Evolutionary conservation across 1,140 invertebrate species (phyloP).

Genomic region (Panulirus ornatus): DNA sequence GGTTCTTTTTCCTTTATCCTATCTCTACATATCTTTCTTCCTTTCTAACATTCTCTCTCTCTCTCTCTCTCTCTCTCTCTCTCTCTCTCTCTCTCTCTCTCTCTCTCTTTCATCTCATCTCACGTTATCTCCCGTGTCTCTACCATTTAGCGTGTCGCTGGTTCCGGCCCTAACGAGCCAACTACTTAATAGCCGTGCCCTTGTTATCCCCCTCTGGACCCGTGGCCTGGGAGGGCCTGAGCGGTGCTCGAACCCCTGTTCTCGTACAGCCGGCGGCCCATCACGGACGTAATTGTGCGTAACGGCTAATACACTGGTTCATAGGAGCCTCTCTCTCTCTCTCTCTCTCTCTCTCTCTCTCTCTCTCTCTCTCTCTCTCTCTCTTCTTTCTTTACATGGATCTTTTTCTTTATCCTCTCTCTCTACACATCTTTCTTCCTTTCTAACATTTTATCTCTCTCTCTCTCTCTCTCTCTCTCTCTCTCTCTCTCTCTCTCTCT

Average conservation of each 20-base stretch:
- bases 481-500: slow-evolving; percentile 16
- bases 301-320: slow-evolving; percentile 9
- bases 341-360: slow-evolving; percentile 24
- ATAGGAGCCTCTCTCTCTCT: background rate
- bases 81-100: background rate
- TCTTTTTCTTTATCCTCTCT: background rate
- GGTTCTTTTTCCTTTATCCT: background rate
- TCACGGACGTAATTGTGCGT: slow-evolving; percentile 36
- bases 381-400: background rate
- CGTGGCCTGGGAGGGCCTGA: no score
- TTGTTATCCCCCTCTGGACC: slow-evolving; percentile 40
- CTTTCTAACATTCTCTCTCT: background rate
- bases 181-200: slow-evolving; percentile 62
- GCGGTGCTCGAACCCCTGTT: background rate
- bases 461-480: background rate
- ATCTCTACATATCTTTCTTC: background rate
- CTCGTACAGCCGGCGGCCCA: background rate
- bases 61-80: background rate
- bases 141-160: background rate
- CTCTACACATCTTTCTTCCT: background rate
- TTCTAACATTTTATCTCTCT: slow-evolving; percentile 4
- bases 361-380: background rate
- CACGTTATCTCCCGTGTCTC: background rate
- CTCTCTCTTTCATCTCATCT: background rate
- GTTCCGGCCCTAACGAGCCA: slow-evolving; percentile 31